Conservation (phyloP, 2,888 invertebrate genomes). For the Phyllotreta cruciferae region DNA sequence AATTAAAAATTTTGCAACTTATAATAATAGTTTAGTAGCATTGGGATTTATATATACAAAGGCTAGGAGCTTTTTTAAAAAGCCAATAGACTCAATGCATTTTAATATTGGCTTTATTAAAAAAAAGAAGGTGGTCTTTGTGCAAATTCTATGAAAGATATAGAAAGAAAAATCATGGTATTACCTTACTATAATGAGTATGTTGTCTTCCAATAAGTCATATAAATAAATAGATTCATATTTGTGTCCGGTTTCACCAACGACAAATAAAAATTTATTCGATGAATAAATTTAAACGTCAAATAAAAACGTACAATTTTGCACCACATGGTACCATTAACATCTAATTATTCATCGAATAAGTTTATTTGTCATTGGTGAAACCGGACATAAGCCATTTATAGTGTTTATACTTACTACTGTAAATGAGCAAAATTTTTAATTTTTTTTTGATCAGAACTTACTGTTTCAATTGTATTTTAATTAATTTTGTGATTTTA, state of each 20-base stretch:
- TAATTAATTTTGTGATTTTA: conserved; percentile 13
- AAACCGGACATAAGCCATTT: background rate
- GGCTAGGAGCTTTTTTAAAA: conserved; percentile 18
- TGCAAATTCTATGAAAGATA: conserved; percentile 21
- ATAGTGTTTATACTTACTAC: background rate
- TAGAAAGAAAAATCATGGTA: conserved; percentile 20
- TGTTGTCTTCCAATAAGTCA: conserved; percentile 19
- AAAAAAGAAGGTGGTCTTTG: conserved; percentile 10
- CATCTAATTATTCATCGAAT: too few relatives aligned
- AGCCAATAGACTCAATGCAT: conserved; percentile 14
- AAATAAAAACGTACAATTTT: too few relatives aligned
- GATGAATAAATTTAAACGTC: too few relatives aligned
- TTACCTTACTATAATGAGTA: conserved; percentile 17
- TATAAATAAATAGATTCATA: conserved; percentile 15
- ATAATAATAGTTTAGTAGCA: conserved; percentile 14
- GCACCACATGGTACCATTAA: too few relatives aligned
- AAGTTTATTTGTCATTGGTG: too few relatives aligned
- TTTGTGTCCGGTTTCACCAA: too few relatives aligned
- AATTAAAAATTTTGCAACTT: conserved; percentile 22
- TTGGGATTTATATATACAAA: conserved; percentile 19
- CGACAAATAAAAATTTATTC: too few relatives aligned
- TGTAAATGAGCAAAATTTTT: background rate
- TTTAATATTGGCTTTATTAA: conserved; percentile 20
- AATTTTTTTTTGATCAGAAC: background rate
- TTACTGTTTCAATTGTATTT: conserved; percentile 4